These are phyloP conservation scores for Pristis pectinata DNA, from an alignment of 2,797 vertebrate genomes.

Conservation along the genomic window DNA sequence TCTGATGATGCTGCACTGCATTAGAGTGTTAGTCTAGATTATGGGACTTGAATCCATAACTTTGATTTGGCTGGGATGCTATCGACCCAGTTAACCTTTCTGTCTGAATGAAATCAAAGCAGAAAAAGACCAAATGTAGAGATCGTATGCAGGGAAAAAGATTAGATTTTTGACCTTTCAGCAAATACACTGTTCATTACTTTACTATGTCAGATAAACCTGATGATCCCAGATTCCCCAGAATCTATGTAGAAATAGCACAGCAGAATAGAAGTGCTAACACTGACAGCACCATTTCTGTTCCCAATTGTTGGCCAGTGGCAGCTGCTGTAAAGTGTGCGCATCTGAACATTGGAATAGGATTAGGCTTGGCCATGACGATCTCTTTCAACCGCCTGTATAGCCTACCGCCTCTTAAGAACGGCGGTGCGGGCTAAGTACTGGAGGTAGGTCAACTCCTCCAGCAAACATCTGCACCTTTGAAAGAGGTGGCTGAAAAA, in stretches of 20 bases:
- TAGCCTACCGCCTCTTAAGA: not conserved
- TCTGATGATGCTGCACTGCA: not conserved
- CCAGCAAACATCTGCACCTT: not conserved
- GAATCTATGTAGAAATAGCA: not conserved
- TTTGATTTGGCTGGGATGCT: not conserved
- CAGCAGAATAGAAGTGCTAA: not conserved
- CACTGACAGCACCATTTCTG: not conserved
- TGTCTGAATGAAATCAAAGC: not conserved
- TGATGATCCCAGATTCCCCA: not conserved
- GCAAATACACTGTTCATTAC: not conserved
- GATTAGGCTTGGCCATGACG: not conserved
- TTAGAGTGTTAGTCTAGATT: not conserved
- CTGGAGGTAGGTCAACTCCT: not conserved
- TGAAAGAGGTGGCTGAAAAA: not conserved
- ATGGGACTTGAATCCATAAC: not conserved
- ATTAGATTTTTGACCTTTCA: not conserved
- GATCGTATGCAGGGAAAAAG: not conserved
- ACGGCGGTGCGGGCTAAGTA: not conserved
- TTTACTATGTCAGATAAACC: not conserved
- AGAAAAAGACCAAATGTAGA: too few species aligned
- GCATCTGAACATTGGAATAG: not conserved
- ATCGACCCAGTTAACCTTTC: not conserved
- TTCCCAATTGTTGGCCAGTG: not conserved
- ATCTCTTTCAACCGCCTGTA: not conserved
- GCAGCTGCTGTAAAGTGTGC: not conserved